Evolutionary conservation across 1,140 invertebrate genomes (phyloP).

Genomic region (Drosophila sturtevanti): DNA sequence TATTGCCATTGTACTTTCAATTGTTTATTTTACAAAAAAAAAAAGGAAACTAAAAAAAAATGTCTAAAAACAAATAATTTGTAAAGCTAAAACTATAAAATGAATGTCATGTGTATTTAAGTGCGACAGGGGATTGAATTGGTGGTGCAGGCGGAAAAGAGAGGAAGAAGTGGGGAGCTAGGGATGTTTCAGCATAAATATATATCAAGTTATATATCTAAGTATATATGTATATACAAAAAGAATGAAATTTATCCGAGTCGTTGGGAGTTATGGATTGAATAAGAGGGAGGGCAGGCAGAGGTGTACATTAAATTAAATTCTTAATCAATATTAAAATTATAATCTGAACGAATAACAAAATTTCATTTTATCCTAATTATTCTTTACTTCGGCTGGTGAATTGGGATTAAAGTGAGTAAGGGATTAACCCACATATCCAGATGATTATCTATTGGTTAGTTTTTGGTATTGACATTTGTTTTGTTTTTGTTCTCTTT

Average conservation of each 20-base stretch:
- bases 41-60: neutral
- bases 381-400: neutral
- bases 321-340: conserved; percentile 57
- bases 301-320: conserved; percentile 55
- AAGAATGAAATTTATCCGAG: conserved; percentile 17
- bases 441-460: conserved; percentile 40
- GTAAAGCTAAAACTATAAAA: conserved; percentile 28
- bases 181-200: conserved; percentile 47
- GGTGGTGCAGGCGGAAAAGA: conserved; percentile 1
- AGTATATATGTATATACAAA: conserved; percentile 49
- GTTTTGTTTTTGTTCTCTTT: conserved; percentile 54
- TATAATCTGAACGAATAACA: conserved; percentile 24
- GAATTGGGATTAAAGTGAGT: neutral
- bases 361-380: neutral
- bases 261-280: conserved; percentile 9
- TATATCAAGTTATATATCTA: conserved; percentile 11
- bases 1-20: conserved; percentile 46
- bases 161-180: conserved; percentile 3
- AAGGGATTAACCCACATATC: conserved; percentile 8
- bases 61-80: conserved; percentile 56
- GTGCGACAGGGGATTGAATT: conserved; percentile 12
- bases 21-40: conserved; percentile 44
- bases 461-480: conserved; percentile 70
- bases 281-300: neutral
- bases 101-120: conserved; percentile 13